These are phyloP conservation scores for Drosophila conformis DNA, from an alignment of 2,888 invertebrate species.

Conservation along the genomic window DNA sequence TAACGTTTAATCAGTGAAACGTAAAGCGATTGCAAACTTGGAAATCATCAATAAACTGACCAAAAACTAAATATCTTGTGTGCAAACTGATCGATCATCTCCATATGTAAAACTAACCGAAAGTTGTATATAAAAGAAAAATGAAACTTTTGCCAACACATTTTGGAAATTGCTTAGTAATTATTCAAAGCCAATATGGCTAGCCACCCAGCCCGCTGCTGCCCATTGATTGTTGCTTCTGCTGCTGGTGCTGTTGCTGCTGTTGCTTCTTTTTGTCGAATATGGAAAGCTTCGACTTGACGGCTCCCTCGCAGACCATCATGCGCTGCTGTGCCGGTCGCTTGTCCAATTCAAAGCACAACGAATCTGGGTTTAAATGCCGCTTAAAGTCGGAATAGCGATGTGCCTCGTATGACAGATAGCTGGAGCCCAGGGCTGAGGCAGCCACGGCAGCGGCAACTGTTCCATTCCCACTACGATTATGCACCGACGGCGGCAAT, in stretches of 20 bases:
- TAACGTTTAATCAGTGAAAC: constrained; percentile 41
- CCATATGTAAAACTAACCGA: constrained; percentile 23
- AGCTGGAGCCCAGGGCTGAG: constrained; percentile 81
- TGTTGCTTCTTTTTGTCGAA: constrained; percentile 90
- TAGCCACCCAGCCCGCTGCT: constrained; percentile 46
- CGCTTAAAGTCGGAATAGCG: constrained; percentile 83
- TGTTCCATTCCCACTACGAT: constrained; percentile 69
- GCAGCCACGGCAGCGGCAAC: constrained; percentile 83
- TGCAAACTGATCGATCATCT: constrained; percentile 26
- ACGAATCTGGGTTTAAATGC: constrained; percentile 81
- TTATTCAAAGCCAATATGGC: constrained; percentile 26
- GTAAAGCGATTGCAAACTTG: constrained; percentile 22
- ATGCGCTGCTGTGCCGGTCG: constrained; percentile 88
- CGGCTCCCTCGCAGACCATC: constrained; percentile 94
- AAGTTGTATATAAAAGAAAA: constrained; percentile 9
- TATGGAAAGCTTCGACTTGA: constrained; percentile 92
- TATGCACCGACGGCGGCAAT: constrained; percentile 67
- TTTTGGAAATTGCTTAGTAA: constrained; percentile 25
- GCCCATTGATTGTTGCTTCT: constrained; percentile 73
- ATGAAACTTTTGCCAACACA: constrained; percentile 14
- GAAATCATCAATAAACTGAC: constrained; percentile 7
- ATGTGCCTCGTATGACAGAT: constrained; percentile 81
- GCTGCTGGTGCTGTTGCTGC: constrained; percentile 77
- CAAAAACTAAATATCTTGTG: constrained; percentile 18
- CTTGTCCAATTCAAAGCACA: constrained; percentile 85